phyloP scores from a whole-genome alignment of 2,888 invertebrate species.

The Campaea margaritaria region DNA sequence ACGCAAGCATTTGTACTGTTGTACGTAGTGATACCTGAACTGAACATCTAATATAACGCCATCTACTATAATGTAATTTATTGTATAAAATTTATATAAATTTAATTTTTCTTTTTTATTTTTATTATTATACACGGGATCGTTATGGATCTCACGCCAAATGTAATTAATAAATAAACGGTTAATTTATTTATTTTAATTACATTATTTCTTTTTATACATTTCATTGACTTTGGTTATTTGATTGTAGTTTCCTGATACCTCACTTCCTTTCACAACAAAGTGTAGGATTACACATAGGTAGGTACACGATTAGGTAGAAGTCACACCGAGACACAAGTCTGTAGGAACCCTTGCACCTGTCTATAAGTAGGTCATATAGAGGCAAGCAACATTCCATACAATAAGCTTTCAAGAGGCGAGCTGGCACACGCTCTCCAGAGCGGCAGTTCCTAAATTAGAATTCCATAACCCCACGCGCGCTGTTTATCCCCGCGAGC shows the following conservation, averaged over 20 bases:
- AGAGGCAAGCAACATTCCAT: slow-evolving; percentile 51
- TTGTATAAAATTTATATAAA: slow-evolving; percentile 85
- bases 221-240: slow-evolving; percentile 74
- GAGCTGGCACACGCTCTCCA: slow-evolving; percentile 12
- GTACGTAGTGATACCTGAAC: slow-evolving; percentile 85
- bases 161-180: slow-evolving; percentile 86
- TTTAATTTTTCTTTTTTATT: slow-evolving; percentile 81
- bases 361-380: slow-evolving; percentile 66
- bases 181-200: slow-evolving; percentile 87
- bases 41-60: slow-evolving; percentile 84
- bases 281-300: slow-evolving; percentile 45
- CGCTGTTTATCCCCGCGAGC: slow-evolving; percentile 57
- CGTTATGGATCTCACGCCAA: slow-evolving; percentile 84
- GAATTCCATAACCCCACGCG: slow-evolving; percentile 65
- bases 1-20: slow-evolving; percentile 82
- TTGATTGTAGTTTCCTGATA: slow-evolving; percentile 60
- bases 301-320: slow-evolving; percentile 26
- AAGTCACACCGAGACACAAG: slow-evolving; percentile 11
- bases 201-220: slow-evolving; percentile 85
- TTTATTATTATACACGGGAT: slow-evolving; percentile 85
- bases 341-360: slow-evolving; percentile 40
- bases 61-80: slow-evolving; percentile 84
- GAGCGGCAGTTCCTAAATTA: slow-evolving; percentile 52
- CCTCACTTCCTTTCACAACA: slow-evolving; percentile 43
- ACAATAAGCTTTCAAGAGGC: slow-evolving; percentile 4